phyloP scores from a whole-genome alignment of 1,140 invertebrate species.

The Caenorhabditis latens region DNA sequence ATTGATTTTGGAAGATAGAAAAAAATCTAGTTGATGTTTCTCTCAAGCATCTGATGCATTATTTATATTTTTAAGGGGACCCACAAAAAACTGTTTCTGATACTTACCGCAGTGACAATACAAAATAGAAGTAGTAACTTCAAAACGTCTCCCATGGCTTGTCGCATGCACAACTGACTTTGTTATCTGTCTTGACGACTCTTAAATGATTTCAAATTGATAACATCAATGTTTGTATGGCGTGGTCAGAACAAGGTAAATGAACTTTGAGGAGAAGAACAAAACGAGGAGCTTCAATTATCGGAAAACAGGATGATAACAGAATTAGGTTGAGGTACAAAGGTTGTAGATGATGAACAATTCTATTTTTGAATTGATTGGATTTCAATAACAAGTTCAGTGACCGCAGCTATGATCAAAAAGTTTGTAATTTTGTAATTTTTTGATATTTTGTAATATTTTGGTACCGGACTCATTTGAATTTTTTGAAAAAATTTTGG shows the following conservation, averaged over 20 bases:
- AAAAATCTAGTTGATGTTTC: too few relatives aligned
- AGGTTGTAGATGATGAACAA: background rate
- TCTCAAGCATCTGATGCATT: too few relatives aligned
- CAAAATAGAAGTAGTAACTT: constrained; percentile 1
- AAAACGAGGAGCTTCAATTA: background rate
- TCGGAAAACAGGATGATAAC: background rate
- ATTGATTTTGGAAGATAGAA: too few relatives aligned
- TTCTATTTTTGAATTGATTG: too few relatives aligned
- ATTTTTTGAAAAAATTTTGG: too few relatives aligned
- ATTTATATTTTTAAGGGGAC: too few relatives aligned
- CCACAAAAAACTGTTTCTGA: too few relatives aligned
- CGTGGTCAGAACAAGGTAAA: background rate
- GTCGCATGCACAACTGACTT: constrained; percentile 2
- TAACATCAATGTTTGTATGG: constrained; percentile 42
- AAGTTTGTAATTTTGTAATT: too few relatives aligned
- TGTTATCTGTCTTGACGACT: constrained; percentile 3
- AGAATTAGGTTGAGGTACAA: background rate
- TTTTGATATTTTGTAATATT: too few relatives aligned
- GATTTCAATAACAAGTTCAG: too few relatives aligned
- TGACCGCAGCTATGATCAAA: too few relatives aligned
- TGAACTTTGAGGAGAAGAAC: constrained; percentile 13
- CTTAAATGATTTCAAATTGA: constrained; percentile 18
- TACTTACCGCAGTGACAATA: background rate
- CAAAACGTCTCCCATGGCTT: background rate
- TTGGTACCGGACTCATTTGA: too few relatives aligned